Evolutionary conservation across 2,797 vertebrate genomes (phyloP), one percentile per base, ranked within the genome.

Genomic region (Myripristis jacobus): DNA sequence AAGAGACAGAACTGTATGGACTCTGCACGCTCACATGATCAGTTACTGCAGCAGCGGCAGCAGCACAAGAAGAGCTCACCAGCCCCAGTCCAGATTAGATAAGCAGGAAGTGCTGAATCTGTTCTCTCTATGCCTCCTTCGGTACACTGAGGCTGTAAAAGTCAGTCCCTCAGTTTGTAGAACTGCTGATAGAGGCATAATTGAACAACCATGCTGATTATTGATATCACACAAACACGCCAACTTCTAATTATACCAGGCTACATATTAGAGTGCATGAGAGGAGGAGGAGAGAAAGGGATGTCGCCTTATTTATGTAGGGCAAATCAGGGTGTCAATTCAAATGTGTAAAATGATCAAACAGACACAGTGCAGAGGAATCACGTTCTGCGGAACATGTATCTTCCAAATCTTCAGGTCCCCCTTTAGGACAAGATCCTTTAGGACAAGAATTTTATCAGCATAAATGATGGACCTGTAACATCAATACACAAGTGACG

Each of bases 41-140:
- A 43, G 43, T 53, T 82, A 31, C 53, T 77, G 62, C 80, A 75
- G 87, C 73, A 46, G 76, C 66, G 31, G 66, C 73, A 69, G 55
- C 60, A 78, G 72, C 34, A 65, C 27, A 29, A 29, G 62, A 67
- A 81, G 78, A 87, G 79, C 75, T 88, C 21, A 61, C 75, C 88
- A 79, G 82, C 82, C 76, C 70, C 75, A 67, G 81, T 85, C 75
- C 84, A 90, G 93, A 94, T 94, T 93, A 93, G 94, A 95, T 94
- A 94, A 94, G 91, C 66, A 80, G 80, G 91, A 93, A 93, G 87
- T 92, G 93, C 94, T 93, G 93, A 94, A 92, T 92, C 75, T 87
- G 87, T 89, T 85, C 88, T 91, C 85, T 87, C 12, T 73, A 79
- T 84, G 83, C 84, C 79, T 86, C 58, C 74, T 77, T 71, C 55